Percentiles rank a stretch among this genome's conserved stretches.
Conservation (phyloP, 1,140 invertebrate genomes). For the Macrobrachium rosenbergii region DNA sequence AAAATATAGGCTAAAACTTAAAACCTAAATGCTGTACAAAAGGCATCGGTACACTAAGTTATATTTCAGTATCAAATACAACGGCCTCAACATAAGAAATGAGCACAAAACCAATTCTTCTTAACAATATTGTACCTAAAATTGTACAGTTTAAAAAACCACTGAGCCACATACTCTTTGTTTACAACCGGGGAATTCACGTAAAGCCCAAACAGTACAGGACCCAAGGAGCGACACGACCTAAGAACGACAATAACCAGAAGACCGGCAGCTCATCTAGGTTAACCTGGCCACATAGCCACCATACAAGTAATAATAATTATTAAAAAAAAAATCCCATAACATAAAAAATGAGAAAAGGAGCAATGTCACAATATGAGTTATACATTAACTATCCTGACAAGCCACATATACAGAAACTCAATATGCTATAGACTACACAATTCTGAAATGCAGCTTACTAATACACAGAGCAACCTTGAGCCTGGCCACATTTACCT, state of each 20-base stretch:
- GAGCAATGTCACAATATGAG: no score
- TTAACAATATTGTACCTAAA: conserved; percentile 64
- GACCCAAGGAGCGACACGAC: conserved; percentile 60
- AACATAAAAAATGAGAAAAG: no score
- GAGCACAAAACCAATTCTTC: conserved; percentile 61
- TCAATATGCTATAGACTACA: no score
- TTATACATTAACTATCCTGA: no score
- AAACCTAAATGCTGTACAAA: conserved; percentile 67
- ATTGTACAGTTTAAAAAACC: conserved; percentile 64
- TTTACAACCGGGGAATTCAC: conserved; percentile 64
- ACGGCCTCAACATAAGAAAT: conserved; percentile 64
- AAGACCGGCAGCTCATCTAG: conserved; percentile 28
- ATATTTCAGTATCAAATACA: conserved; percentile 65
- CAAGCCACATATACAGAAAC: no score
- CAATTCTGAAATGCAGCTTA: no score
- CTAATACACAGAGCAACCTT: conserved; percentile 3
- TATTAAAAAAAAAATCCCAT: no score
- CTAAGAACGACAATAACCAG: conserved; percentile 23
- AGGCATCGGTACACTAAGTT: conserved; percentile 66
- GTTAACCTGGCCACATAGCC: neutral
- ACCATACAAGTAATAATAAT: conserved; percentile 3
- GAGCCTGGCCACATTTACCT: conserved; percentile 18
- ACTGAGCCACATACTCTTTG: conserved; percentile 61
- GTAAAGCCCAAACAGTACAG: conserved; percentile 62
- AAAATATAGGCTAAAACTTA: conserved; percentile 67